phyloP scores from a whole-genome alignment of 2,797 vertebrate species.

The Anguilla anguilla region DNA sequence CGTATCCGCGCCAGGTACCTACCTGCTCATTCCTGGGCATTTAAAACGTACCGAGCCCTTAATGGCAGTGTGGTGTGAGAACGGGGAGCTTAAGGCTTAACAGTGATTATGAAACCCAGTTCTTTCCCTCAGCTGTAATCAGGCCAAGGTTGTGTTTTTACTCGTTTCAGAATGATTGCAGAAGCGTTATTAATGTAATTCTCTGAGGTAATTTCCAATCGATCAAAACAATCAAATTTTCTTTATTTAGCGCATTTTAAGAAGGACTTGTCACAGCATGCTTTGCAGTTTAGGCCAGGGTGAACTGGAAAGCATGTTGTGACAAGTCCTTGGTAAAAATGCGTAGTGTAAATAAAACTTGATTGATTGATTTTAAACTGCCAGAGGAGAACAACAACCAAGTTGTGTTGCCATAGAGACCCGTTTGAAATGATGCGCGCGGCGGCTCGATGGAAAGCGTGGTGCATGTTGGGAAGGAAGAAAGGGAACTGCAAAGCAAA shows the following conservation, averaged over 20 bases:
- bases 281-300: no score
- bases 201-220: no score
- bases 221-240: no score
- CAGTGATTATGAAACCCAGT: background rate
- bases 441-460: no score
- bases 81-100: background rate
- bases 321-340: background rate
- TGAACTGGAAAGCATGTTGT: background rate
- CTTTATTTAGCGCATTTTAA: no score
- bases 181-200: no score
- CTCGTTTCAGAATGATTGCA: background rate
- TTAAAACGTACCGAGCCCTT: background rate
- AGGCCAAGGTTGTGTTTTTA: background rate
- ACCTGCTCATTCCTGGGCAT: background rate
- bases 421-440: no score
- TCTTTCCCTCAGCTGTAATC: background rate
- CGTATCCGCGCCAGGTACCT: slow-evolving; percentile 37
- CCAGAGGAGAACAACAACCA: background rate
- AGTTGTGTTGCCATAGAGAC: no score
- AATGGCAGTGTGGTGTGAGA: background rate
- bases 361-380: background rate
- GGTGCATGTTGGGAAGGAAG: no score
- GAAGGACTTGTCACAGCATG: no score
- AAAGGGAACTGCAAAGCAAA: no score
- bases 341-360: background rate